Conservation (phyloP, 2,113 vertebrate species). For the Ovis aries region ARS-UI_Ramb_v3.0 NC_056068.1:18126001-18126500, state of each 20-base stretch:
- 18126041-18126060: background rate
- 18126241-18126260: conserved; percentile 14
- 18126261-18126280: background rate
- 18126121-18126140: conserved; percentile 44
- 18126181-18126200: conserved; percentile 34
- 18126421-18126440: background rate
- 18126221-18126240: background rate
- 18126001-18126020: background rate
- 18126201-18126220: conserved; percentile 10
- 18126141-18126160: conserved; percentile 38
- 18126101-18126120: background rate
- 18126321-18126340: background rate
- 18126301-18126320: conserved; percentile 16
- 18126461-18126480: background rate
- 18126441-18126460: background rate
- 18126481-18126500: background rate
- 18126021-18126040: background rate
- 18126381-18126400: background rate
- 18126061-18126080: conserved; percentile 30
- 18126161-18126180: conserved; percentile 43
- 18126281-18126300: conserved; percentile 13
- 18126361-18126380: background rate
- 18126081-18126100: conserved; percentile 32
- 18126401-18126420: background rate
- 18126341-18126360: background rate